phyloP scores from a whole-genome alignment of 2,113 vertebrate species.

The Asarcornis scutulata region DNA sequence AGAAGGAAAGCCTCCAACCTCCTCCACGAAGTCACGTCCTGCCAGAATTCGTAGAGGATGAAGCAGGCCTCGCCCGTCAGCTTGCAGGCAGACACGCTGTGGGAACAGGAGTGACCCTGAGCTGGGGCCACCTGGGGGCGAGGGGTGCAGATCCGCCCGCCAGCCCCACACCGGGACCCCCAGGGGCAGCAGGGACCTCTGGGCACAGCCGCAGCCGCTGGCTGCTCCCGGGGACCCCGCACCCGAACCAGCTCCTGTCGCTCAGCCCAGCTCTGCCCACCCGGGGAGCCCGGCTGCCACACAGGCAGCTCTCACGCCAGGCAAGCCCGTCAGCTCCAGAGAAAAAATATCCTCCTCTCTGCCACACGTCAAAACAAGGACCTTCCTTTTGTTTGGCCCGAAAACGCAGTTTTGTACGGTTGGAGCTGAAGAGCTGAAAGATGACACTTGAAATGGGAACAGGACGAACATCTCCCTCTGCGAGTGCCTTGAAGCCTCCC shows the following conservation, averaged over 20 bases:
- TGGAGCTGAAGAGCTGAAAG: neutral
- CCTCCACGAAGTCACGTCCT: conserved; percentile 92
- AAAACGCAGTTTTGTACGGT: neutral
- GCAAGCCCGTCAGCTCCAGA: neutral
- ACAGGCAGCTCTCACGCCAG: neutral
- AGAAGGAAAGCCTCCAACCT: conserved; percentile 75
- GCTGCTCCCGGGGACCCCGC: neutral
- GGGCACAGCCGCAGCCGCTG: neutral
- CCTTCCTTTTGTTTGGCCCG: neutral
- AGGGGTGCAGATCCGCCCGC: neutral
- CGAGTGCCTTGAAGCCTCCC: rapidly evolving
- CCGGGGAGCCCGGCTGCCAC: neutral
- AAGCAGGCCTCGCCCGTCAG: conserved; percentile 84
- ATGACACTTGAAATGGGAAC: neutral
- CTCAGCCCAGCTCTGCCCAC: neutral
- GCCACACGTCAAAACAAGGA: neutral
- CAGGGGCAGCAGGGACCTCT: neutral
- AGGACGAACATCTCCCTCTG: neutral
- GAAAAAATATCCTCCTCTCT: neutral
- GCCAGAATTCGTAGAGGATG: conserved; percentile 94
- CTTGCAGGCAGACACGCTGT: conserved; percentile 90
- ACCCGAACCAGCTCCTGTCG: neutral
- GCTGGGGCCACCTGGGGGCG: neutral
- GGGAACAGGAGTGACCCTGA: neutral
- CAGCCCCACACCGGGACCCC: rapidly evolving